Conservation (phyloP, 1,140 invertebrate species). For the Drosophila setifemur region DNA sequence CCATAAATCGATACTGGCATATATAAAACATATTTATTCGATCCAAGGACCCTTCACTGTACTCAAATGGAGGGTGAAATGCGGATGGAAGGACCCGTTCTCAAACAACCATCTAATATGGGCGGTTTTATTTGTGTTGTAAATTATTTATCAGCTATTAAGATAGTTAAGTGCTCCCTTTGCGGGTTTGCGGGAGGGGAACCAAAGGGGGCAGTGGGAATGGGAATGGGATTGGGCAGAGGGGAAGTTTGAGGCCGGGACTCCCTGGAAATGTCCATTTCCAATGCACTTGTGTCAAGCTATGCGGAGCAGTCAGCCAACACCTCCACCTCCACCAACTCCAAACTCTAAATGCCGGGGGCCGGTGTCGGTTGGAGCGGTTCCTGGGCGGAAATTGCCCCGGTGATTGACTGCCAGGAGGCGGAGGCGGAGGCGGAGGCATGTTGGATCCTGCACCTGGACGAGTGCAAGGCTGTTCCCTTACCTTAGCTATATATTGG, state of each 20-base stretch:
- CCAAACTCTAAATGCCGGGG: background rate
- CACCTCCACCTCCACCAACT: conserved; percentile 20
- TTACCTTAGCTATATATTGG: conserved; percentile 1
- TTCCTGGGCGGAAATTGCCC: conserved; percentile 9
- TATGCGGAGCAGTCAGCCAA: background rate
- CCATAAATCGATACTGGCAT: no score
- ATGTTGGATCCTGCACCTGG: no score
- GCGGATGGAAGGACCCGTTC: background rate
- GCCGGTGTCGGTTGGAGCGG: background rate
- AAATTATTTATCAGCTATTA: conserved; percentile 56
- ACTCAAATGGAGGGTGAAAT: background rate
- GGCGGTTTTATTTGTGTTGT: conserved; percentile 24
- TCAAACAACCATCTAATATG: conserved; percentile 20
- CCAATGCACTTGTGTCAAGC: conserved; percentile 19
- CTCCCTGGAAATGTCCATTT: background rate
- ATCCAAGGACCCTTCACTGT: no score
- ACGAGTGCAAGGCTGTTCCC: conserved; percentile 6
- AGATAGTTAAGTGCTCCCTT: conserved; percentile 26
- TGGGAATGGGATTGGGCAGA: background rate
- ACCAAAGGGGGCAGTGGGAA: no score
- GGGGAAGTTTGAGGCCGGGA: background rate
- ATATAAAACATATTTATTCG: no score
- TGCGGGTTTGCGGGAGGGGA: background rate
- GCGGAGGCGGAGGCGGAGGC: no score
- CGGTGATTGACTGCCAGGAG: conserved; percentile 17